Percentiles rank a stretch among this genome's conserved stretches.
Evolutionary conservation across 2,797 vertebrate species (phyloP).

Genomic region (Anabacerthia variegaticeps): DNA sequence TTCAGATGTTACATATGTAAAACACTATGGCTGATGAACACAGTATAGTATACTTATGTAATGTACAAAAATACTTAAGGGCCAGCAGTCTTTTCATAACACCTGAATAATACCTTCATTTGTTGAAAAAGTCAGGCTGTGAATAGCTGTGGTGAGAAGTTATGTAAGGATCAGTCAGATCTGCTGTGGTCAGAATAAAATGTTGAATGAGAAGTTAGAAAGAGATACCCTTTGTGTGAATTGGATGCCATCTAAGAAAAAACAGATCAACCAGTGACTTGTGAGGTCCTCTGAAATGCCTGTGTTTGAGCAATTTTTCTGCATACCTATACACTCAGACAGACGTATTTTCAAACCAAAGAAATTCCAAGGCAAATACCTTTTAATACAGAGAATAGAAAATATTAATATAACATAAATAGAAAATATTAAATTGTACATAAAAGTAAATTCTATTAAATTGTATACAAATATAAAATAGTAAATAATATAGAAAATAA

Average conservation of each 20-base stretch:
- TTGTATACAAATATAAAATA: background rate
- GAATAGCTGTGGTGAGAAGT: background rate
- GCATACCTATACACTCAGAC: background rate
- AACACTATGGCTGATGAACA: background rate
- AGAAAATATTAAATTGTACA: background rate
- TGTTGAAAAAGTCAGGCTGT: background rate
- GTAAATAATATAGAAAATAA: background rate
- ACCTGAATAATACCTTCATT: background rate
- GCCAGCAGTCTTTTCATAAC: background rate
- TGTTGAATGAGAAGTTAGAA: background rate
- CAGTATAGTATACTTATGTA: background rate
- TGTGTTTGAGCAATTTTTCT: background rate
- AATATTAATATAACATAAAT: background rate
- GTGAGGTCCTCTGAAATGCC: background rate
- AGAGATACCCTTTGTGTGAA: background rate
- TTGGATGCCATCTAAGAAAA: background rate
- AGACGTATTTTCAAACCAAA: background rate
- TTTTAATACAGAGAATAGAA: background rate
- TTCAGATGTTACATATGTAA: background rate
- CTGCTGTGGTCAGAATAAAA: background rate
- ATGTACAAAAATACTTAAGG: background rate
- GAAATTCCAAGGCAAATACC: background rate
- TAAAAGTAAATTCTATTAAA: background rate
- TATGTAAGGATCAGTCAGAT: background rate
- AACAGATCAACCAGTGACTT: background rate